Evolutionary conservation across 2,113 vertebrate genomes (phyloP).

Genomic region (Clarias magur): DNA sequence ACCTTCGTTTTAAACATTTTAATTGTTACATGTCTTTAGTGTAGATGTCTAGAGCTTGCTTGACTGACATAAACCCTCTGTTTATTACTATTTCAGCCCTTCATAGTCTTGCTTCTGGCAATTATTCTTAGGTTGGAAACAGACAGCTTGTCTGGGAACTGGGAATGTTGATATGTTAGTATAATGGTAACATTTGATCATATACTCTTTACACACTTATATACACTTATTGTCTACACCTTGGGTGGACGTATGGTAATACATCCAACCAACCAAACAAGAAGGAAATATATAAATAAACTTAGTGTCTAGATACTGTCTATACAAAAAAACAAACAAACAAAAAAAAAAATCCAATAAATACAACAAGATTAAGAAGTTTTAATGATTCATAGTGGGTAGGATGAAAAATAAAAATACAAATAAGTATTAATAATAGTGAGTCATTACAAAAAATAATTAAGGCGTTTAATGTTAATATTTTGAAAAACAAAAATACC

Average conservation of each 20-base stretch:
- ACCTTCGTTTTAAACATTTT: neutral
- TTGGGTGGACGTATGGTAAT: neutral
- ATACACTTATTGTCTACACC: neutral
- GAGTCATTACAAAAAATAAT: neutral
- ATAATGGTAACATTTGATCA: neutral
- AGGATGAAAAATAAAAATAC: neutral
- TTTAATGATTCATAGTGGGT: neutral
- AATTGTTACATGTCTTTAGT: neutral
- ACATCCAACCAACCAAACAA: neutral
- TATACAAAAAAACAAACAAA: neutral
- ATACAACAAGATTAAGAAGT: neutral
- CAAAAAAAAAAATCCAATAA: neutral
- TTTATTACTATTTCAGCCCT: neutral
- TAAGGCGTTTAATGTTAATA: neutral
- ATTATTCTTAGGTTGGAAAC: neutral
- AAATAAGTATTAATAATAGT: neutral
- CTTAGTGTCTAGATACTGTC: neutral
- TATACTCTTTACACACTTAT: neutral
- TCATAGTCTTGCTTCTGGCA: neutral
- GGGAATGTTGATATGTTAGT: neutral
- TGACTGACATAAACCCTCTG: neutral
- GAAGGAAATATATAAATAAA: neutral
- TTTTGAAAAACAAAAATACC: constrained; percentile 67
- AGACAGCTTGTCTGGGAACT: neutral
- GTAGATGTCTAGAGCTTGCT: neutral